Conservation (phyloP, 2,113 vertebrate genomes). For the Callipepla californica region DNA sequence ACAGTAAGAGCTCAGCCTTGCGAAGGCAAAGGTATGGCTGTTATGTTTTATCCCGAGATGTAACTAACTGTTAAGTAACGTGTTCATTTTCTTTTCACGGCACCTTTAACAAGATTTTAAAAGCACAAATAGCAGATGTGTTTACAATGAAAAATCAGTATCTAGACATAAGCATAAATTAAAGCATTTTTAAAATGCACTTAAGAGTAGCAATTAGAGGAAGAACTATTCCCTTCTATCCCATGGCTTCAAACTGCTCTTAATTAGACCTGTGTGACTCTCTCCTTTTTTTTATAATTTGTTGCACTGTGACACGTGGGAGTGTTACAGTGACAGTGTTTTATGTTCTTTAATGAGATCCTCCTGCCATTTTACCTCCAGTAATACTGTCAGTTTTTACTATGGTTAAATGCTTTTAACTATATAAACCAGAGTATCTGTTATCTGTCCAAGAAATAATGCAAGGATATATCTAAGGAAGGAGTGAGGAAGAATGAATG, state of each 20-base stretch:
- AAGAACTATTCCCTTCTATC: rapidly evolving
- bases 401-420: not conserved
- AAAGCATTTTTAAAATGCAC: not conserved
- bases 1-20: not conserved
- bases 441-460: not conserved
- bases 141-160: not conserved
- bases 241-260: not conserved
- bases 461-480: not conserved
- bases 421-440: not conserved
- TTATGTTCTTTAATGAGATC: not conserved
- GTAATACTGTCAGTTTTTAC: not conserved
- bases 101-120: not conserved
- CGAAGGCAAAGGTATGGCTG: not conserved
- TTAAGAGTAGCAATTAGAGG: not conserved
- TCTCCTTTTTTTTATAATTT: not conserved
- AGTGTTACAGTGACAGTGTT: not conserved
- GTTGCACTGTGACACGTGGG: not conserved
- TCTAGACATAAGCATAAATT: not conserved
- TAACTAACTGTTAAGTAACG: not conserved
- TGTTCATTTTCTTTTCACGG: not conserved
- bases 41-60: not conserved
- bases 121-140: not conserved
- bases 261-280: not conserved
- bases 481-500: not conserved
- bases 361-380: not conserved